These are phyloP conservation scores for Chrysemys picta DNA, from an alignment of 2,113 vertebrate species.

Conservation along the genomic window DNA sequence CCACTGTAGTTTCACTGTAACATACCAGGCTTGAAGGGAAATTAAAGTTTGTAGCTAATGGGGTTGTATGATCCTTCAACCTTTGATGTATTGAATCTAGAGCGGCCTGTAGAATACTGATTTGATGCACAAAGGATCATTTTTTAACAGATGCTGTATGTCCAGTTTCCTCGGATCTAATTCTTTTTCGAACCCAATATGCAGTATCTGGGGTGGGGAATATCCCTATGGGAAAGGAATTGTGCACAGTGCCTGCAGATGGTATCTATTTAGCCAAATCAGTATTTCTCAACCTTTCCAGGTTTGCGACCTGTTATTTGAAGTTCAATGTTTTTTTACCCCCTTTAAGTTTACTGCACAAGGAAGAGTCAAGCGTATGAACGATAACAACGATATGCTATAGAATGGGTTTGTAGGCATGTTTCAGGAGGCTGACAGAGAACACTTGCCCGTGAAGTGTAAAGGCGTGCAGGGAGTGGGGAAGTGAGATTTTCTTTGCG, in stretches of 20 bases:
- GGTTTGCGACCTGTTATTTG: not conserved
- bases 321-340: rapidly evolving
- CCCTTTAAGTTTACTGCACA: not conserved
- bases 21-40: slow-evolving; percentile 82
- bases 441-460: not conserved
- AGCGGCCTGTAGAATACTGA: slow-evolving; percentile 77
- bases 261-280: rapidly evolving
- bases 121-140: slow-evolving; percentile 68
- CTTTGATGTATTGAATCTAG: slow-evolving; percentile 81
- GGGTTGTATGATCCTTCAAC: slow-evolving; percentile 83
- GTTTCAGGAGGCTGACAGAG: not conserved
- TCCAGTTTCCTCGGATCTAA: not conserved
- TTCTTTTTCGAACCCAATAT: not conserved
- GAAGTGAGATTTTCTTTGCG: not conserved
- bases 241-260: rapidly evolving
- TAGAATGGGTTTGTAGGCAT: rapidly evolving
- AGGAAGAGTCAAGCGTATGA: not conserved
- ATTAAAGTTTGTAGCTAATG: slow-evolving; percentile 86
- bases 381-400: not conserved
- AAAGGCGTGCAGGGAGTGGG: not conserved
- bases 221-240: rapidly evolving
- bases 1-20: slow-evolving; percentile 82
- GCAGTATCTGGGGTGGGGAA: rapidly evolving
- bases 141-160: slow-evolving; percentile 54
- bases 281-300: not conserved